Evolutionary conservation across 2,113 vertebrate species (phyloP), one percentile per base, ranked within the genome.

Genomic region (Trichechus manatus): DNA sequence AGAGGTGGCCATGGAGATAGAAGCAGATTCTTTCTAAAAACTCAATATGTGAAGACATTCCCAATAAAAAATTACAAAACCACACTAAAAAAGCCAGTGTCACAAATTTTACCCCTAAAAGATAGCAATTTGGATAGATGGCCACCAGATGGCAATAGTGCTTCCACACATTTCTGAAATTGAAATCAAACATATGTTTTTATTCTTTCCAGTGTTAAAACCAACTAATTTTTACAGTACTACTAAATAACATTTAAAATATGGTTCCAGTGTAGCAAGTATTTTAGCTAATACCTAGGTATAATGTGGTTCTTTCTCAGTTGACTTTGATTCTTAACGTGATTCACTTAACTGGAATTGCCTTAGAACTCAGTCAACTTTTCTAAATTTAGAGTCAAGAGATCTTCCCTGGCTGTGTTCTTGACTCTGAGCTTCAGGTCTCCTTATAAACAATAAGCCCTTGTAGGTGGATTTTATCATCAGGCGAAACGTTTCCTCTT

Each of bases 101-200:
- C 33, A 74, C 23, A 25, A 31, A 44, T 81, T 56, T 91, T 31
- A 9, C 56, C 13, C 33, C 27, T 3, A 1, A 2, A 39, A 80
- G 27, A 56, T 3, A 64, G 68, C 66, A 91, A 31, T 96, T 72
- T 77, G 36, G 27, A 7, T 0, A 61, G 36, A 0, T 39, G 63
- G 23, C 95, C 97, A 96, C 89, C 20, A 95, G 95, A 75, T 44
- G 97, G 93, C 89, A 91, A 83, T n/a, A 81, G 66, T 56, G n/a
- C 63, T 33, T 64, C 31, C 2, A 29, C 31, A 42, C 20, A 15
- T 79, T 77, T 72, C 47, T 89, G 61, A 88, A 53, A 22, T 13
- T 4, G 39, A 31, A 29, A 9, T 53, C 11, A 89, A 80, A 86
- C 39, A 1, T 1, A 1, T 1, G 39, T 14, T 56, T 79, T 23